phyloP scores from a whole-genome alignment of 2,797 vertebrate species.

The Bucorvus abyssinicus region DNA sequence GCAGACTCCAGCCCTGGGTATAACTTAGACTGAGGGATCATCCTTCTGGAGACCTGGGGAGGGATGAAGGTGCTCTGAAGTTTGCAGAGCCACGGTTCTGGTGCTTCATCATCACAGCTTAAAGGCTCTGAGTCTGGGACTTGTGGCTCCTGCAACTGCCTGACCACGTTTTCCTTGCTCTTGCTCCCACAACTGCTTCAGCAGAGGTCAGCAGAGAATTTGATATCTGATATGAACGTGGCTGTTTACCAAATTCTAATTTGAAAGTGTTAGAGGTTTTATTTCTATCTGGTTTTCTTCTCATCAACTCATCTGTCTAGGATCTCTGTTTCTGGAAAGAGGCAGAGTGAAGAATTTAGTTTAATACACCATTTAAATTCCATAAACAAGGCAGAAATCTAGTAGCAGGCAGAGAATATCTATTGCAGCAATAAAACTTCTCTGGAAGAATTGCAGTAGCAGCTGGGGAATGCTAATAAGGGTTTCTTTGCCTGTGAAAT shows the following conservation, averaged over 20 bases:
- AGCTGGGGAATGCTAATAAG: constrained; percentile 46
- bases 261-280: neutral
- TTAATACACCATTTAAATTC: constrained; percentile 65
- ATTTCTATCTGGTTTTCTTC: constrained; percentile 52
- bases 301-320: constrained; percentile 53
- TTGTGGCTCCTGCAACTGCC: neutral
- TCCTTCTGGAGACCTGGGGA: neutral
- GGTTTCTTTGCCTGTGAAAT: neutral
- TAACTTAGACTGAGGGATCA: neutral
- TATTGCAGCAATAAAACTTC: constrained; percentile 61
- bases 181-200: neutral
- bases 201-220: constrained; percentile 51
- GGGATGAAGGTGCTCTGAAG: neutral
- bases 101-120: neutral
- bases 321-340: constrained; percentile 56
- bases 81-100: neutral
- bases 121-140: neutral
- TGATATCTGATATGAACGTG: neutral
- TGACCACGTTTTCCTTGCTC: neutral
- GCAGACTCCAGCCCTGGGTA: neutral
- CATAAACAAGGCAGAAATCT: constrained; percentile 66
- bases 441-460: constrained; percentile 40
- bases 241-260: neutral
- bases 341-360: constrained; percentile 52
- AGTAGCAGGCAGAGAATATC: constrained; percentile 47